Evolutionary conservation across 2,888 invertebrate species (phyloP), one percentile per base, ranked within the genome.

Genomic region (Sialis lutaria): DNA sequence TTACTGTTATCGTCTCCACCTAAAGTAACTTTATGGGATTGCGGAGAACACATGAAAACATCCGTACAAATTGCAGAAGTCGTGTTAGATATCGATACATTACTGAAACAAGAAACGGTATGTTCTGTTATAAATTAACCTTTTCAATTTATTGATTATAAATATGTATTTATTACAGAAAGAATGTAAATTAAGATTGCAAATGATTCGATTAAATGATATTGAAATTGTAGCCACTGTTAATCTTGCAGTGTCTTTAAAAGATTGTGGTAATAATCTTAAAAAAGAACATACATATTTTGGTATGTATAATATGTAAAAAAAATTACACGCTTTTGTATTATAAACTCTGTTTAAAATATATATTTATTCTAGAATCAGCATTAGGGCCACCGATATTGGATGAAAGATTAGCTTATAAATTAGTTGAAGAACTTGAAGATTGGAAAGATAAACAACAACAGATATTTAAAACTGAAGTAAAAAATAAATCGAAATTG

Each of bases 401-500:
- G 6, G 63, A 63, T 45, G 64, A 64, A 47, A 50, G 57, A n/a
- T 55, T 68, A 50, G 65, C 66, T 0, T 63, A 70, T 22, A 74
- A 72, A 60, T 72, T 76, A 53, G 72, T 82, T 0, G 70, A 75
- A 34, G 81, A 82, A 50, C 63, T 86, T 2, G 80, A 81, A 56
- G 75, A 75, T 30, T 86, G 85, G 84, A 85, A 82, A 57, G 73
- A 75, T 50, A 68, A 72, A 31, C 77, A 82, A 55, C 76, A 79
- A 56, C 70, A 74, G 50, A 57, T 74, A 6, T 83, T 77, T 55
- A 70, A 74, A 55, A 60, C 64, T 40, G 77, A 78, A 62, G 74
- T 79, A 56, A 54, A 56, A 47, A 12, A 35, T 33, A 44, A 30
- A 7, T n/a, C 31, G 9, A 40, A 31, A 33, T 41, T 33, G 9